Evolutionary conservation across 2,888 invertebrate genomes (phyloP), one percentile per base, ranked within the genome.

Genomic region (Plusia festucae): DNA sequence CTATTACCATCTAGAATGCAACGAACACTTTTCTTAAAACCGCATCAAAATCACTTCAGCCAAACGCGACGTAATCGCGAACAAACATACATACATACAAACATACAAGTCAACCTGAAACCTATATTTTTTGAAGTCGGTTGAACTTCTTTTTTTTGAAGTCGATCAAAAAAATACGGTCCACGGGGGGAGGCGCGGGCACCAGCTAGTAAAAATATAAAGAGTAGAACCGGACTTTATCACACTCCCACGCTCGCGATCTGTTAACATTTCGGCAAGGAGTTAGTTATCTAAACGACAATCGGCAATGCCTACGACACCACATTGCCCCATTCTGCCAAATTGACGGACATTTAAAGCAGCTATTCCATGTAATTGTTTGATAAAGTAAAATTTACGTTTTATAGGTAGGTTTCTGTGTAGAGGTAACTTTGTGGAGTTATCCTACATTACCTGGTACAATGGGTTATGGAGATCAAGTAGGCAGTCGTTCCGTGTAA

Each of bases 311-410:
- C 46, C 18, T 20, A 49, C 46, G 46, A 49, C 46, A 9, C 46
- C 46, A 49, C 46, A 49, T 20, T 49, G 46, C 18, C 18, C 46
- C 18, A 20, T 49, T 49, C 46, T 11, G 11, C 8, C 46, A 49
- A 49, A 49, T 20, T 49, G 46, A 49, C 16, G 46, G 46, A 16
- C 46, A 49, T 49, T 49, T 49, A 11, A 49, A 49, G 11, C 20
- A 49, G 46, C 18, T 49, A 49, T 49, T 46, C 46, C 18, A 20
- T 49, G 46, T 49, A 49, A 49, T 49, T 49, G 46, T 49, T 49
- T 49, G 46, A 49, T 49, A 49, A 49, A 6, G 40, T 15, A 40
- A 40, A 40, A 40, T 40, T 6, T 40, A 13, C 1, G 15, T 15
- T 15, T n/a, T n/a, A 11, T 2, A 34, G 13, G 13, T 2, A n/a